Percentiles rank a stretch among this genome's conserved stretches.
Conservation (phyloP, 2,113 vertebrate genomes). For the Malurus alboscapulatus region DNA sequence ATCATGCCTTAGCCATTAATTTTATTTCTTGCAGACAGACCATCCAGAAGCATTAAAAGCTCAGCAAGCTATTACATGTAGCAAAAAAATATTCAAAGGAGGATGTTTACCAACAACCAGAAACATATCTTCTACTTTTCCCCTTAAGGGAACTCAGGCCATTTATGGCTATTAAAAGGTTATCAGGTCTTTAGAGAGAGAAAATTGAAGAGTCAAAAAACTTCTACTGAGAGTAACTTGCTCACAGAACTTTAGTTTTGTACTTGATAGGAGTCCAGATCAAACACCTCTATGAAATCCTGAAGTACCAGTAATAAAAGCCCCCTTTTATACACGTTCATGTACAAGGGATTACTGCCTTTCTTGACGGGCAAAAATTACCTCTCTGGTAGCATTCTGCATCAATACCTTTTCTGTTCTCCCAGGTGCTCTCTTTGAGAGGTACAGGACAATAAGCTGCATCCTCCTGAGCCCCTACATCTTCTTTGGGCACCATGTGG, state of each 20-base stretch:
- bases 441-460: background rate
- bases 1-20: background rate
- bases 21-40: background rate
- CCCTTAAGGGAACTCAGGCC: background rate
- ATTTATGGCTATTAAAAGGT: background rate
- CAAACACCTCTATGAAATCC: background rate
- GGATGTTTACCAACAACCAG: background rate
- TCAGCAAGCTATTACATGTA: background rate
- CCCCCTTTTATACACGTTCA: background rate
- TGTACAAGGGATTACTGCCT: background rate
- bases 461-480: background rate
- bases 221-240: background rate
- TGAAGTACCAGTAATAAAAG: background rate
- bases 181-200: background rate
- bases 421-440: background rate
- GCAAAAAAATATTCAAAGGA: background rate
- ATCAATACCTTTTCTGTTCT: background rate
- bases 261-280: background rate
- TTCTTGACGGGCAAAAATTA: background rate
- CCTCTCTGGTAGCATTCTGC: background rate
- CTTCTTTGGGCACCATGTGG: background rate
- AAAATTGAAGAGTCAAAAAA: background rate
- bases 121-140: background rate
- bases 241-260: background rate
- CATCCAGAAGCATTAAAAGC: background rate